Percentiles rank a stretch among this genome's conserved stretches.
These are phyloP conservation scores for Ctenodactylus gundi DNA, from an alignment of 2,113 vertebrate species.

Conservation along the genomic window DNA sequence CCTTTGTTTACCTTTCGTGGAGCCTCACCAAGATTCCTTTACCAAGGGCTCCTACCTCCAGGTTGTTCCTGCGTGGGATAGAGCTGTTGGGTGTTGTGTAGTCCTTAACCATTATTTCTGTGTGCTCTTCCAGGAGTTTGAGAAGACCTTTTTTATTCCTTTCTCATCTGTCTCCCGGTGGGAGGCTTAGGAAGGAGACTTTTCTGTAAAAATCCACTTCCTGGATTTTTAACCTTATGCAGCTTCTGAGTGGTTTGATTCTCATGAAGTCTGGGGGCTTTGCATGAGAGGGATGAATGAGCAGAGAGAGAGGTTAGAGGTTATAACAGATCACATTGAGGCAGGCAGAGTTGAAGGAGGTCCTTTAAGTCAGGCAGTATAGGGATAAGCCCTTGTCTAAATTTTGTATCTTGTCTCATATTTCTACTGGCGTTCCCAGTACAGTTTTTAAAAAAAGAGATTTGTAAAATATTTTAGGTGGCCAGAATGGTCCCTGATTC, in stretches of 20 bases:
- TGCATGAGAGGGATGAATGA: background rate
- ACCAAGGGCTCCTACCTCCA: background rate
- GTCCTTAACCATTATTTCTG: background rate
- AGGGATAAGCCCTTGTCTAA: background rate
- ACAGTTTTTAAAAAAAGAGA: background rate
- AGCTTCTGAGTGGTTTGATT: background rate
- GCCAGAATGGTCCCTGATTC: background rate
- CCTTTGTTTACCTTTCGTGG: fast-evolving
- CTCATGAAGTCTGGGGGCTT: background rate
- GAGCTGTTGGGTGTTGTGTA: background rate
- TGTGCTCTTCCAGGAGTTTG: background rate
- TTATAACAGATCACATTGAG: fast-evolving
- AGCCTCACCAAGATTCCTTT: background rate
- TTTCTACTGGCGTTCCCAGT: background rate
- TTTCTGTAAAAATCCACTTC: background rate
- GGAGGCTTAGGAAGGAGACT: background rate
- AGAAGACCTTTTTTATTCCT: background rate
- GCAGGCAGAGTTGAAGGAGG: background rate
- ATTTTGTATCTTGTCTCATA: background rate
- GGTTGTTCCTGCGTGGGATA: too few species aligned
- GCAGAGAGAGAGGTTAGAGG: background rate
- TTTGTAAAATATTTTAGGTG: background rate
- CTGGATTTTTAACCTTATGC: fast-evolving
- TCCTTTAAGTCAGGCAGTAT: background rate
- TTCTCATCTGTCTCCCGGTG: background rate